A percentile compares a stretch with the other conserved stretches of the same genome.
phyloP scores from a whole-genome alignment of 2,888 invertebrate genomes.

The Rhagium mordax region DNA sequence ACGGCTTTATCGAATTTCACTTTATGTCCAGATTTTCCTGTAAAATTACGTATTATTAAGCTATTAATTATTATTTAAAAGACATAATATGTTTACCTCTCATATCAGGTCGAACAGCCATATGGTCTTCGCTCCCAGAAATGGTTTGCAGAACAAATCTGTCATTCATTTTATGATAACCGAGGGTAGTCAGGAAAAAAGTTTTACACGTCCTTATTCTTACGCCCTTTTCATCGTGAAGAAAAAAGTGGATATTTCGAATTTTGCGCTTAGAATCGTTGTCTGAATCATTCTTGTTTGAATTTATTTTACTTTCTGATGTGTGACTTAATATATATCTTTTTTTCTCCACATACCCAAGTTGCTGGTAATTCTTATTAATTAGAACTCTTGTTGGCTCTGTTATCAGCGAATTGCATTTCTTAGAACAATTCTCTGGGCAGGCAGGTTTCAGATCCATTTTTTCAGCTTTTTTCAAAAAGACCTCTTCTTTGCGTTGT shows the following conservation, averaged over 20 bases:
- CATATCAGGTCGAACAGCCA: background rate
- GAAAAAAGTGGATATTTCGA: background rate
- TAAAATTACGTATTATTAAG: background rate
- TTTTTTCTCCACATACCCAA: background rate
- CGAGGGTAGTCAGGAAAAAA: background rate
- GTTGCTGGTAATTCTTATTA: background rate
- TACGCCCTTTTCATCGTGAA: background rate
- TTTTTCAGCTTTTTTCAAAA: background rate
- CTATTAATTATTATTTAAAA: background rate
- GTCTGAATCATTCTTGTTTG: background rate
- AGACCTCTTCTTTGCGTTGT: background rate
- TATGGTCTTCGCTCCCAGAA: background rate
- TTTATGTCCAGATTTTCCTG: background rate
- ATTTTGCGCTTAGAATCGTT: background rate
- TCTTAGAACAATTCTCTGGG: background rate
- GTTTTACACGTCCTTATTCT: background rate
- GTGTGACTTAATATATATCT: background rate
- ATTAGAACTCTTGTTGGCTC: background rate
- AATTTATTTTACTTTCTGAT: background rate
- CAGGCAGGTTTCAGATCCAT: background rate
- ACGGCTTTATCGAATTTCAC: background rate
- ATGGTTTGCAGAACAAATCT: background rate
- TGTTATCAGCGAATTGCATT: background rate
- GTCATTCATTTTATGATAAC: background rate
- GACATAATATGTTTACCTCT: background rate